These are phyloP conservation scores for Edolisoma coerulescens DNA, from an alignment of 2,113 vertebrate species.

Conservation along the genomic window DNA sequence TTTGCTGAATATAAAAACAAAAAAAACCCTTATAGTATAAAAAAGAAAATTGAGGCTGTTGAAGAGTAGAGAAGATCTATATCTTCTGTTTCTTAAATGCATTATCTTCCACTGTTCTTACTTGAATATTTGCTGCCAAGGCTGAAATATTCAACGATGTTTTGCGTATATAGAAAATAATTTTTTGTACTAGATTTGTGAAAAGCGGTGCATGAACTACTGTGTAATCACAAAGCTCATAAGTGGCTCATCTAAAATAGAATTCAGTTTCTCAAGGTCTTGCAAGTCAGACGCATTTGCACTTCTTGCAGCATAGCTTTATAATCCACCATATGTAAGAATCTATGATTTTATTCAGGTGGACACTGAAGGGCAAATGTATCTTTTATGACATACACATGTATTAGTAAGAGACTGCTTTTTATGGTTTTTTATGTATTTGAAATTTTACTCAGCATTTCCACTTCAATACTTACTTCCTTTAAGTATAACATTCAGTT, in stretches of 20 bases:
- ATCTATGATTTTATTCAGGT: not conserved
- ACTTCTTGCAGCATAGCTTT: not conserved
- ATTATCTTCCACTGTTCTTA: not conserved
- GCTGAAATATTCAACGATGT: not conserved
- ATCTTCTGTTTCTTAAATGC: not conserved
- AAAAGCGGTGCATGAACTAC: not conserved
- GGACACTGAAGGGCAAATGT: not conserved
- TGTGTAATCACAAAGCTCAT: not conserved
- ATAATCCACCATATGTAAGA: not conserved
- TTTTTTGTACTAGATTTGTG: not conserved
- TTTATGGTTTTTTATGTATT: not conserved
- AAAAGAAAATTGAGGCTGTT: not conserved
- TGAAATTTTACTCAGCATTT: not conserved
- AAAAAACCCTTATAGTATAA: fast-evolving
- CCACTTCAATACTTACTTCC: not conserved
- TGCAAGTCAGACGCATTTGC: not conserved
- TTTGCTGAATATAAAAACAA: not conserved
- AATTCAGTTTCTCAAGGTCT: not conserved
- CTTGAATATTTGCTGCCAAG: not conserved
- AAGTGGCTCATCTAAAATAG: not conserved
- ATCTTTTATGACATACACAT: not conserved
- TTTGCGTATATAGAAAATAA: not conserved
- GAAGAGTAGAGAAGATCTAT: not conserved
- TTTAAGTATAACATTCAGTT: not conserved
- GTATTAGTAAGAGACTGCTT: not conserved